Evolutionary conservation across 2,797 vertebrate species (phyloP), one percentile per base, ranked within the genome.

Genomic region (Centropyge bicolor): DNA sequence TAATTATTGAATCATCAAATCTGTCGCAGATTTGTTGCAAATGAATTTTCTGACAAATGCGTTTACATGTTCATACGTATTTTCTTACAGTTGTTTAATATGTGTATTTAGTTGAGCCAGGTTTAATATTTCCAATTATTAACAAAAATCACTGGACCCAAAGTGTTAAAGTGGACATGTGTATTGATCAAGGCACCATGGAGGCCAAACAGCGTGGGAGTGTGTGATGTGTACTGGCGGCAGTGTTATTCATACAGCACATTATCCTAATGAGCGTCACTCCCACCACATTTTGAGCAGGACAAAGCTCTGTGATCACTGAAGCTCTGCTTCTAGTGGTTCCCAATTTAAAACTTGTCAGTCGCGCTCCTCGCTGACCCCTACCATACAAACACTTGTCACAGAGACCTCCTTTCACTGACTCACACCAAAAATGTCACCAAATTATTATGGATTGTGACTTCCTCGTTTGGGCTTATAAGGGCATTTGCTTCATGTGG

Each of bases 251-350:
- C 88, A 86, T 85, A 80, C 76, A 87, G 74, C 78, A 79, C 82
- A 86, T 89, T 85, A 85, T 77, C 73, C 83, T 92, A 87, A 90
- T 85, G 80, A 89, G 81, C 57, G 70, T 88, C 81, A 78, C 84
- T 86, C 84, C 89, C 81, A 83, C 83, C 76, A 77, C 75, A 80
- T 78, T 76, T 85, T 43, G 65, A 74, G 67, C 69, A 74, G 55
- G 12, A 86, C 69, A 82, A 72, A 71, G 78, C 76, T 80, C 81
- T 89, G 81, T 86, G 83, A 88, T 90, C 86, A 86, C 74, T 86
- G 86, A 82, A 79, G 83, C 85, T 65, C 61, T 74, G 62, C 80
- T 63, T 87, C 78, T 54, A 56, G 27, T 77, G 74, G 61, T 86
- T 85, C 81, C 86, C 63, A 82, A 84, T 88, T 83, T 86, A 86